Base-by-base conservation (phyloP, 2,888 invertebrate species). In the Tholera decimalis region DNA sequence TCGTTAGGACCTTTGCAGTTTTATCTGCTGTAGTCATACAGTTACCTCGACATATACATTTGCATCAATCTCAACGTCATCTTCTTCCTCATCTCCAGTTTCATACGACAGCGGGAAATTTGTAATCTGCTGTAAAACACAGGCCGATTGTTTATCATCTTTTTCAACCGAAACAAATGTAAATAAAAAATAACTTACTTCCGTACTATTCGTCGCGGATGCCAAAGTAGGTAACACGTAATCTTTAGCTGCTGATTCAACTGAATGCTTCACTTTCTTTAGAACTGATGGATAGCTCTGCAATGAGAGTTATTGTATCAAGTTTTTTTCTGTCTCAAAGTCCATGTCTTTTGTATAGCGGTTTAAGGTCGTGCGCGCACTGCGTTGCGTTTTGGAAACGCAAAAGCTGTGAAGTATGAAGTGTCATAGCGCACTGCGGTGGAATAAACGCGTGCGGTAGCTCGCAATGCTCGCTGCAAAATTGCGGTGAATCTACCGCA, bases 221-320 rank as follows among this genome's bases (percentile, higher is more conserved):
- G 88, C 83, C 49, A 92, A 83, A 5, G 93, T 93, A 20, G 96
- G 95, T 49, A 96, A 79, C 5, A 96, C 94, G 53, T 94, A 96
- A 79, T 96, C 95, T 78, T 93, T 95, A 0, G 88, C 85, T 11
- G 95, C 91, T 9, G 89, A 84, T 60, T 90, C 86, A 13, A 94
- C 91, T 0, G 92, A 92, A 50, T 86, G 81, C 66, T 84, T 89
- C 0, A 96, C 94, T 89, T 94, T 96, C 69, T 84, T 88, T 54
- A 93, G 81, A 44, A 96, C 93, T 0, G 92, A 87, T 15, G 96
- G 96, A 78, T 95, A 96, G 75, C 94, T 94, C 96, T 96, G 83
- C 61, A 91, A 91, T 58, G 8, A 41, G 7, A 50, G 26, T 22
- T 30, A 13, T 15, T 30, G 11, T 18, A 3, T 24, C 18, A 0